A percentile compares a stretch with the other conserved stretches of the same genome.
phyloP scores from a whole-genome alignment of 2,888 invertebrate genomes.

The Malachius bipustulatus region DNA sequence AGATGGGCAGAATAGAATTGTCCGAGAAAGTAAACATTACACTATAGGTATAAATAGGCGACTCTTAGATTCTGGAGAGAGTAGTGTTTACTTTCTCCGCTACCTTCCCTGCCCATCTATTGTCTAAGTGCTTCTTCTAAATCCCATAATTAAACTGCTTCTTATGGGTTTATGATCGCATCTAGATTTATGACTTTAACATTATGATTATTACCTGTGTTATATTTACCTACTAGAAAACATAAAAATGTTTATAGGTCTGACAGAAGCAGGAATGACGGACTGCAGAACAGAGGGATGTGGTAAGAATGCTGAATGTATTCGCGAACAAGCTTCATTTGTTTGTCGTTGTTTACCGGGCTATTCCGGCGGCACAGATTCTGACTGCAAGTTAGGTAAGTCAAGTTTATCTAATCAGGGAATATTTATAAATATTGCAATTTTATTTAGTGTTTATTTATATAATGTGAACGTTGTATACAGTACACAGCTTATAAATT shows the following conservation, averaged over 20 bases:
- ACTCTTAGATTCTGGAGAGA: no score
- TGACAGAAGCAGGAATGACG: conserved; percentile 45
- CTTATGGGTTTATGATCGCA: no score
- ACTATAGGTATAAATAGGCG: no score
- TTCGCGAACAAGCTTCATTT: conserved; percentile 72
- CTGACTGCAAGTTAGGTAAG: conserved; percentile 57
- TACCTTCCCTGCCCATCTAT: no score
- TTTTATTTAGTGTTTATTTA: conserved; percentile 23
- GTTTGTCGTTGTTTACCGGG: conserved; percentile 70
- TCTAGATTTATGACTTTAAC: no score
- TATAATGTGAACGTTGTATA: conserved; percentile 24
- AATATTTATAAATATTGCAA: conserved; percentile 15
- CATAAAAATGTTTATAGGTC: conserved; percentile 39
- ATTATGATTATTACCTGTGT: no score
- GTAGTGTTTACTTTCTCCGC: no score
- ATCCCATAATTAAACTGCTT: no score
- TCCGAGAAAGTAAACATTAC: no score
- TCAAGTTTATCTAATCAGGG: conserved; percentile 21
- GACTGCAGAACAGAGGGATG: conserved; percentile 80
- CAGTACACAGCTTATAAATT: conserved; percentile 30
- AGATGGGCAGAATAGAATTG: no score
- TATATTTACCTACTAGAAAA: no score
- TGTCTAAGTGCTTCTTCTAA: no score
- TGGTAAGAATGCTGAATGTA: conserved; percentile 75
- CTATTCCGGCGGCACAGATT: conserved; percentile 58